A percentile compares a stretch with the other conserved stretches of the same genome.
Conservation (phyloP, 23 tunicate species). For the Halocynthia aurantium region DNA sequence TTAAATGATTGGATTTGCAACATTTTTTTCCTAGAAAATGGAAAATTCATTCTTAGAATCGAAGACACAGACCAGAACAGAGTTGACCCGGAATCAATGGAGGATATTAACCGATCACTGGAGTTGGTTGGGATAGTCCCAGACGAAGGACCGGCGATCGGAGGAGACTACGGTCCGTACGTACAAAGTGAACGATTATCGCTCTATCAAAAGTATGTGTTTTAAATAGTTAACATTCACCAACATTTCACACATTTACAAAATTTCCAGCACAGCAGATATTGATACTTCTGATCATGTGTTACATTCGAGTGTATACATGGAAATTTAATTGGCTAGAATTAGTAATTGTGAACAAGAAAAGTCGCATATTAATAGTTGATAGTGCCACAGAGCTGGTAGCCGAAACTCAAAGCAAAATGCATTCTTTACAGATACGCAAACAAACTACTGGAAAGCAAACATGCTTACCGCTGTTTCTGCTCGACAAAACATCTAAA, state of each 20-base stretch:
- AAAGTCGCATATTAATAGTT: too few species aligned
- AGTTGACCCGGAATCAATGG: constrained; percentile 45
- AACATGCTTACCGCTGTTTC: constrained; percentile 77
- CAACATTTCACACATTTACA: neutral
- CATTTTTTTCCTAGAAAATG: constrained; percentile 19
- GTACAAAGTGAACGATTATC: constrained; percentile 64
- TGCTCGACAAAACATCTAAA: constrained; percentile 49
- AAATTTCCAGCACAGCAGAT: neutral
- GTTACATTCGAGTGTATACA: too few species aligned
- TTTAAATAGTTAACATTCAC: neutral
- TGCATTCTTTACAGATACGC: constrained; percentile 22
- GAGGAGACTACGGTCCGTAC: constrained; percentile 74
- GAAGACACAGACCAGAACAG: constrained; percentile 91
- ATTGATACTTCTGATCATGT: too few species aligned
- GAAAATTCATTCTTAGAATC: constrained; percentile 72
- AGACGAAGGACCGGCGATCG: constrained; percentile 73
- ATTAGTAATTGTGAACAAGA: too few species aligned
- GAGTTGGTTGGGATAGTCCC: constrained; percentile 69
- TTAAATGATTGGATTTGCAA: neutral
- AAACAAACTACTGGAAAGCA: constrained; percentile 39
- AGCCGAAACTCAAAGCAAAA: too few species aligned
- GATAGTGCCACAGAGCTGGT: too few species aligned
- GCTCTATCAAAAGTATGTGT: constrained; percentile 50
- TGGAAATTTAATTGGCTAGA: too few species aligned
- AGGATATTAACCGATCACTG: constrained; percentile 29